Evolutionary conservation across 2,797 vertebrate genomes (phyloP).

Genomic region (Semotilus atromaculatus): DNA sequence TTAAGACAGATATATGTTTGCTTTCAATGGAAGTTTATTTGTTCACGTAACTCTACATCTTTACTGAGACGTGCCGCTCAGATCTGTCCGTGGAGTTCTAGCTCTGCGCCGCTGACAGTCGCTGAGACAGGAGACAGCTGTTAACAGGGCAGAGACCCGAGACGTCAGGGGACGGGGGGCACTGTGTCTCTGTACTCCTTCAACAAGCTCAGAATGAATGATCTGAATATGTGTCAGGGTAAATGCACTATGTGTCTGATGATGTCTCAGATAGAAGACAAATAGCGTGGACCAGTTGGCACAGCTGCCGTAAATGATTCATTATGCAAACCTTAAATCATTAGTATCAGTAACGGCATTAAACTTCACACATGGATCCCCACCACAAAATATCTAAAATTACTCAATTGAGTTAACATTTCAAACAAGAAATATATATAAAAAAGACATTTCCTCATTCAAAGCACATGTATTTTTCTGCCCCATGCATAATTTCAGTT

Average conservation of each 20-base stretch:
- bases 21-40: background rate
- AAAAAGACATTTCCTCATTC: constrained; percentile 27
- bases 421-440: background rate
- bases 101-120: background rate
- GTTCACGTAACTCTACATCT: background rate
- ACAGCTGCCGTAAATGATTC: constrained; percentile 34
- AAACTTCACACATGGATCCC: constrained; percentile 21
- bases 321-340: constrained; percentile 21
- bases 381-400: constrained; percentile 21
- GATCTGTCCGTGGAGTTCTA: background rate
- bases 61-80: background rate
- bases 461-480: constrained; percentile 28
- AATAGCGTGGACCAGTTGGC: constrained; percentile 7
- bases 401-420: background rate
- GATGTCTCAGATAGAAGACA: constrained; percentile 38
- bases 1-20: background rate
- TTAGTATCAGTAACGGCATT: background rate
- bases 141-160: constrained; percentile 21
- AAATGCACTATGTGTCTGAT: constrained; percentile 38
- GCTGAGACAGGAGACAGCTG: constrained; percentile 44
- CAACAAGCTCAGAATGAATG: constrained; percentile 45
- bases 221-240: constrained; percentile 43
- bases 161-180: constrained; percentile 20
- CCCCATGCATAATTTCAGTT: constrained; percentile 66
- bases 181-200: constrained; percentile 36